Base-by-base conservation (phyloP, 2,888 invertebrate genomes). In the Cheilosia scutellata region DNA sequence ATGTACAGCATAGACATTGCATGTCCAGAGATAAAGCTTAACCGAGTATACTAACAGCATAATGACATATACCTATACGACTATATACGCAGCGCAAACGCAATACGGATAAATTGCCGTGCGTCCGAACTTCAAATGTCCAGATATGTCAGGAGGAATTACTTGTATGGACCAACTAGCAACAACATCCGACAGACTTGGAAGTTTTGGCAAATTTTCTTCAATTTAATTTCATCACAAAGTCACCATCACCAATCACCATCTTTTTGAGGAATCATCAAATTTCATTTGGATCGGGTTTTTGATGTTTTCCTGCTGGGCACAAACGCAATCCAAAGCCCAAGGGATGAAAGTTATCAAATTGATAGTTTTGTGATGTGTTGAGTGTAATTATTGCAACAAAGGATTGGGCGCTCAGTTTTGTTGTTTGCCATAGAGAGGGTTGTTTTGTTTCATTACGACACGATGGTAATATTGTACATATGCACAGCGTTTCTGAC, bases 321-420 rank as follows among this genome's bases (percentile, higher is more conserved):
- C 6, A 51, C 47, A 68, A 62, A 57, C 33, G 42, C 63, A 74
- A 74, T 78, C 62, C 37, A 37, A 58, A 65, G 42, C 49, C 51
- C 51, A 13, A n/a, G 42, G 62, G 83, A 62, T 72, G 71, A 72
- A 74, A 70, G 63, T 63, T 55, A 51, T 78, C 51, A 84, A 79
- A 84, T 71, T 75, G 80, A 84, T 84, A 75, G 75, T 71, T 80
- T 70, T 84, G 65, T 74, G 63, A 84, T 75, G 84, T 79, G 84
- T 80, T 84, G 84, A 84, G 58, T 71, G 62, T 82, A 82, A 82
- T 82, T 55, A 31, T 31, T 70, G 63, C 37, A 63, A 31, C 29
- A 68, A 47, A 29, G 47, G 53, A 20, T 3, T 20, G 27, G 42
- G 47, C 31, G 37, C 37, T 37, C 4, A 37, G 4, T 37, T 55